A percentile compares a stretch with the other conserved stretches of the same genome.
Evolutionary conservation across 2,888 invertebrate species (phyloP).

Genomic region (Apocheima hispidaria): DNA sequence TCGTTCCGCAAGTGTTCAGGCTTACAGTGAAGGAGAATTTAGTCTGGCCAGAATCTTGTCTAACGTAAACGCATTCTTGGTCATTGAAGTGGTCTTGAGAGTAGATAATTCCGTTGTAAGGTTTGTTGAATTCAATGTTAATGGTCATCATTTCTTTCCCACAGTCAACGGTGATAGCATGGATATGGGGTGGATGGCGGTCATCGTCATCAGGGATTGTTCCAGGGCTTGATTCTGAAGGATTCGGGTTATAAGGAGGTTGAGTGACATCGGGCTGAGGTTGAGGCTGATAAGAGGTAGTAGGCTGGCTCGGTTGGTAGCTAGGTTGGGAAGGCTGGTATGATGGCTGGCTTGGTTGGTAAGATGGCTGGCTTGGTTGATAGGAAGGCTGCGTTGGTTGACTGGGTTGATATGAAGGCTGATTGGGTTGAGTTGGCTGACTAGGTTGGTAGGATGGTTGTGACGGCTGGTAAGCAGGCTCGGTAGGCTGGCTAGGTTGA

Average conservation of each 20-base stretch:
- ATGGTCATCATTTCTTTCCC: constrained; percentile 94
- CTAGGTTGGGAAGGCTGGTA: constrained; percentile 51
- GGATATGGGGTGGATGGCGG: constrained; percentile 91
- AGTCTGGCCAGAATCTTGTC: constrained; percentile 88
- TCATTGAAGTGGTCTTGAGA: constrained; percentile 91
- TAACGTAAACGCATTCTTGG: constrained; percentile 90
- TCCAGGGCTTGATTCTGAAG: constrained; percentile 22
- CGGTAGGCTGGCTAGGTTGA: constrained; percentile 46
- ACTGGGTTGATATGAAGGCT: constrained; percentile 20
- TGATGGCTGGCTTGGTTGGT: constrained; percentile 49
- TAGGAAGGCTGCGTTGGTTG: constrained; percentile 45
- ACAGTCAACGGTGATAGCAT: constrained; percentile 91
- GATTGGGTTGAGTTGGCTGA: constrained; percentile 45
- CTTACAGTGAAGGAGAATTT: constrained; percentile 91
- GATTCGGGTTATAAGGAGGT: constrained; percentile 39
- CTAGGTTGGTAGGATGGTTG: constrained; percentile 51
- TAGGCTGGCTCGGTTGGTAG: constrained; percentile 32
- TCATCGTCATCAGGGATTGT: constrained; percentile 86
- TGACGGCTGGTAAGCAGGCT: constrained; percentile 49
- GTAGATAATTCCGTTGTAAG: constrained; percentile 92
- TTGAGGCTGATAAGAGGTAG: constrained; percentile 35
- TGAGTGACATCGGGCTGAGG: constrained; percentile 44
- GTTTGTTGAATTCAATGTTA: constrained; percentile 91
- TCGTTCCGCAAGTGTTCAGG: constrained; percentile 91
- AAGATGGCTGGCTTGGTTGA: constrained; percentile 50